Evolutionary conservation across 2,113 vertebrate genomes (phyloP).

Genomic region (Ellobius talpinus): DNA sequence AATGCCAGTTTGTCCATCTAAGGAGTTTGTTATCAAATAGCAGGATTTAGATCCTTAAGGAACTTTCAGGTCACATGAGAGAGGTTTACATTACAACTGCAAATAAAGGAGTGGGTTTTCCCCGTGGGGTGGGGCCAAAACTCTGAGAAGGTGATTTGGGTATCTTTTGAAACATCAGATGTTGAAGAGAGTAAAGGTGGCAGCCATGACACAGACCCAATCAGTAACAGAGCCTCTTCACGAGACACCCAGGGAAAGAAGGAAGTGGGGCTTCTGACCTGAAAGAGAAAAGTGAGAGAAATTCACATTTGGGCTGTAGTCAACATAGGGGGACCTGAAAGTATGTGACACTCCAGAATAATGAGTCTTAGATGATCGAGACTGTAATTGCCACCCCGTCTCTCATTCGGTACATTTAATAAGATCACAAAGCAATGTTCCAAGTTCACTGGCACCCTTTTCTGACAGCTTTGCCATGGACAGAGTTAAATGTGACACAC

Average conservation of each 20-base stretch:
- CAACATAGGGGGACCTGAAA: background rate
- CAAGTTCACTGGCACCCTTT: background rate
- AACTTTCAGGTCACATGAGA: background rate
- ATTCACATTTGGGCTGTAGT: background rate
- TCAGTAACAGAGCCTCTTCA: background rate
- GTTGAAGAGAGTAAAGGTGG: background rate
- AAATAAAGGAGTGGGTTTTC: background rate
- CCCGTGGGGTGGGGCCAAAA: background rate
- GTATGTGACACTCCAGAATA: background rate
- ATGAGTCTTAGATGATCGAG: background rate
- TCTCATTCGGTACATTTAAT: background rate
- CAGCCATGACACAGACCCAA: background rate
- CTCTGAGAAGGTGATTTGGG: background rate
- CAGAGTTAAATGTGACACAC: background rate
- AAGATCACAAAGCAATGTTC: background rate
- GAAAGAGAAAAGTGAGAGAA: background rate
- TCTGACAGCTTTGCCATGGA: background rate
- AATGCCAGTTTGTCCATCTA: background rate
- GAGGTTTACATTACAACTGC: background rate
- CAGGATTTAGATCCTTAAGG: background rate
- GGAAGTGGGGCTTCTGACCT: background rate
- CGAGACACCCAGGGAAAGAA: background rate
- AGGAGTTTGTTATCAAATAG: background rate
- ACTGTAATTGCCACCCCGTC: background rate
- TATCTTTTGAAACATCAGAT: constrained; percentile 11